Evolutionary conservation across 1,140 invertebrate genomes (phyloP).

Genomic region (Penaeus vannamei): DNA sequence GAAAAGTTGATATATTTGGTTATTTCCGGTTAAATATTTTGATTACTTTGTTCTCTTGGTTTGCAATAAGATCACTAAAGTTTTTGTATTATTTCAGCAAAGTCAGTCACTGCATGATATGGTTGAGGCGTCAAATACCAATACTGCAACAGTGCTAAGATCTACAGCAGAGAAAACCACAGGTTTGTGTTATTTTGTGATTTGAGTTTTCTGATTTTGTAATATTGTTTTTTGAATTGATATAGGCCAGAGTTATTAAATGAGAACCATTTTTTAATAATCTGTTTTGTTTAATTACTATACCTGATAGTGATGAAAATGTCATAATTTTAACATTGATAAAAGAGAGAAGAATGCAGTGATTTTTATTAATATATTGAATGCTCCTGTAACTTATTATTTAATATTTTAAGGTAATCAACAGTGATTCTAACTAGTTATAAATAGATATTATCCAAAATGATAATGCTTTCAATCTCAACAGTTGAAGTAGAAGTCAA

Average conservation of each 20-base stretch:
- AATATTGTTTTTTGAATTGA: not conserved
- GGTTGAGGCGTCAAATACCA: constrained; percentile 69
- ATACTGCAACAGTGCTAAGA: constrained; percentile 69
- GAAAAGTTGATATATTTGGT: too few relatives aligned
- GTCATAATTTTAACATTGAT: too few relatives aligned
- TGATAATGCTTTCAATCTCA: not conserved
- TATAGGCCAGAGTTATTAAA: not conserved
- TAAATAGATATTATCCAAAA: too few relatives aligned
- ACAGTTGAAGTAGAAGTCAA: constrained; percentile 70
- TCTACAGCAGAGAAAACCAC: constrained; percentile 61
- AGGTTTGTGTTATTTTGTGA: constrained; percentile 1
- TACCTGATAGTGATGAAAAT: too few relatives aligned
- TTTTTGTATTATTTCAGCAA: constrained; percentile 68
- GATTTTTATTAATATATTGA: too few relatives aligned
- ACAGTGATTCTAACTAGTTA: too few relatives aligned
- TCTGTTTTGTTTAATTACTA: not conserved
- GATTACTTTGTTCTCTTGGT: not conserved
- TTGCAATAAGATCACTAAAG: not conserved
- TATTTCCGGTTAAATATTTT: too few relatives aligned
- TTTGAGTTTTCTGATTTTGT: constrained; percentile 16
- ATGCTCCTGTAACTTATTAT: too few relatives aligned
- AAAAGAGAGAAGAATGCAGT: too few relatives aligned
- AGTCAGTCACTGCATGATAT: constrained; percentile 71
- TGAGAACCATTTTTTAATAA: not conserved
- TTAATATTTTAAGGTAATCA: not conserved